A percentile compares a stretch with the other conserved stretches of the same genome.
Evolutionary conservation across 2,888 invertebrate species (phyloP).

Genomic region (Epirrhoe tristata): DNA sequence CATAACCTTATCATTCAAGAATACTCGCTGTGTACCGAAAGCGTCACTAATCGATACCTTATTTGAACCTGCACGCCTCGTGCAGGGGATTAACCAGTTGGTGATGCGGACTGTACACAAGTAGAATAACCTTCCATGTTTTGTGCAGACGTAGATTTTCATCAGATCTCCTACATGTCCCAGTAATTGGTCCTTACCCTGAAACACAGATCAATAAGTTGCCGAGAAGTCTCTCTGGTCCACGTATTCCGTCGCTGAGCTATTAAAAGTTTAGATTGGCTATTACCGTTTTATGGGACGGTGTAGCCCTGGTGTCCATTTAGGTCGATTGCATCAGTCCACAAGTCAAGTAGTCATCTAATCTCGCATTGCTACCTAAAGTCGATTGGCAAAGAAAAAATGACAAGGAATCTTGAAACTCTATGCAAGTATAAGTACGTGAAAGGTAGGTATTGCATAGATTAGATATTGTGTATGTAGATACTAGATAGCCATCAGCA

Average conservation of each 20-base stretch:
- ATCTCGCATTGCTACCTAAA: conserved; percentile 35
- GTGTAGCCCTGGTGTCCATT: conserved; percentile 60
- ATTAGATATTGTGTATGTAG: neutral
- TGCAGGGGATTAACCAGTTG: too few species aligned
- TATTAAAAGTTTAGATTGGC: conserved; percentile 58
- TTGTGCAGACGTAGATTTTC: neutral
- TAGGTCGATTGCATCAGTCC: conserved; percentile 69
- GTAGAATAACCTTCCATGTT: neutral
- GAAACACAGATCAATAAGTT: conserved; percentile 15
- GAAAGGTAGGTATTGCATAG: too few species aligned
- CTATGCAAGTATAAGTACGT: too few species aligned
- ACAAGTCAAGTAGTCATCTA: conserved; percentile 57
- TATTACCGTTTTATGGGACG: conserved; percentile 56
- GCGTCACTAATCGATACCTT: too few species aligned
- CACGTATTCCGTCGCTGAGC: conserved; percentile 37
- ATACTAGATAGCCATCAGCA: conserved; percentile 1
- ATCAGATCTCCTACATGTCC: too few species aligned
- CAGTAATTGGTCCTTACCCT: conserved; percentile 12
- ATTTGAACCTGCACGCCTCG: too few species aligned
- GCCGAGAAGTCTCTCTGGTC: conserved; percentile 35
- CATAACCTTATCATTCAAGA: too few species aligned
- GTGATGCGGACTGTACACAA: too few species aligned
- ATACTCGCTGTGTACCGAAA: too few species aligned
- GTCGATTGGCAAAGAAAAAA: neutral
- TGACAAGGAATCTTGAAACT: too few species aligned